Conservation (phyloP, 2,113 vertebrate species). For the Lagenorhynchus albirostris region DNA sequence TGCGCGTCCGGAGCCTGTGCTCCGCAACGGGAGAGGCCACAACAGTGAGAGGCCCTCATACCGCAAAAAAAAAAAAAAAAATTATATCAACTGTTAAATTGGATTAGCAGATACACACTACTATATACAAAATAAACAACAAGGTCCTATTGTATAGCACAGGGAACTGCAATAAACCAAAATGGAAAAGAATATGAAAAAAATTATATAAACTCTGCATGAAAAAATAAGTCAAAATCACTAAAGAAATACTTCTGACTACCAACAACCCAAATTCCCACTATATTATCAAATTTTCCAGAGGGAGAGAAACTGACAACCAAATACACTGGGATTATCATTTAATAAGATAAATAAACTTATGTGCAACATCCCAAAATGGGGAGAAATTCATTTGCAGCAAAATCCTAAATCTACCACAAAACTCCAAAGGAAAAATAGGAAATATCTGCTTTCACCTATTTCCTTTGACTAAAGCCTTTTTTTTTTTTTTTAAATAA, state of each 20-base stretch:
- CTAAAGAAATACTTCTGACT: neutral
- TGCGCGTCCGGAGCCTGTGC: too few relatives aligned
- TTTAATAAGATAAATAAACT: neutral
- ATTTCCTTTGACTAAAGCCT: neutral
- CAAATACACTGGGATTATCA: neutral
- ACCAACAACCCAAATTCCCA: neutral
- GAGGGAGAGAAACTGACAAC: neutral
- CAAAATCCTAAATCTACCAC: neutral
- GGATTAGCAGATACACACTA: neutral
- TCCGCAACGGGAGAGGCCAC: too few relatives aligned
- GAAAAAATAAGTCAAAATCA: neutral
- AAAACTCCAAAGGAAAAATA: neutral
- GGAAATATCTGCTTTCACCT: neutral
- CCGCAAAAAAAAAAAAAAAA: neutral
- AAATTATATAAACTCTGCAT: neutral
- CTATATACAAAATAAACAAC: neutral
- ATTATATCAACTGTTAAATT: neutral
- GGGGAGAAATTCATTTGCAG: neutral
- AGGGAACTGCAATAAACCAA: neutral
- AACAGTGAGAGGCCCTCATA: too few relatives aligned
- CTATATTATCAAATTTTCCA: constrained; percentile 6
- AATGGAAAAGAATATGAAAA: neutral
- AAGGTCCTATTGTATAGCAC: neutral
- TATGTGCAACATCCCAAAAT: neutral
- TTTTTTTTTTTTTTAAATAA: neutral